phyloP scores from a whole-genome alignment of 1,140 invertebrate species.

The Telenomus remus region DNA sequence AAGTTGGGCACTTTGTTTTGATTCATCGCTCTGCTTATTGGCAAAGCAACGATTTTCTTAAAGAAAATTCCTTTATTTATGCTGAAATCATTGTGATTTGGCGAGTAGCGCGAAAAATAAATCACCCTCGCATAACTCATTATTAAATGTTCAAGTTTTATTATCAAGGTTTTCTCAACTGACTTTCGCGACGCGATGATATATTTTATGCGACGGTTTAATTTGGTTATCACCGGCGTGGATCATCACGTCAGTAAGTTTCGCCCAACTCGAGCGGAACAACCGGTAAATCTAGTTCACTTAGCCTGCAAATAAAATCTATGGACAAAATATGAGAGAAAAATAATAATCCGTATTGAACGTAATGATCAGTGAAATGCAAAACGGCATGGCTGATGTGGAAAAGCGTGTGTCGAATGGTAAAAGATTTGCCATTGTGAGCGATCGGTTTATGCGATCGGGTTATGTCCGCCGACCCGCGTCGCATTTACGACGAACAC shows the following conservation, averaged over 20 bases:
- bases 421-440: conserved; percentile 26
- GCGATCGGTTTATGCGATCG: conserved; percentile 27
- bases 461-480: conserved; percentile 13
- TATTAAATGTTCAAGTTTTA: too few species aligned
- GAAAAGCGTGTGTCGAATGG: conserved; percentile 19
- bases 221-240: conserved; percentile 4
- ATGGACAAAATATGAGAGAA: too few species aligned
- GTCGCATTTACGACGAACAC: conserved; percentile 21
- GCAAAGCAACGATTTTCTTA: too few species aligned
- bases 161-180: too few species aligned
- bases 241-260: conserved; percentile 2
- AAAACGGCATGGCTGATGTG: conserved; percentile 3
- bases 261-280: neutral
- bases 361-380: conserved; percentile 16
- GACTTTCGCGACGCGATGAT: too few species aligned
- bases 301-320: too few species aligned
- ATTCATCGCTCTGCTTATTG: too few species aligned
- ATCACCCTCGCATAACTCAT: too few species aligned
- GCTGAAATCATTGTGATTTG: too few species aligned
- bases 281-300: conserved; percentile 15
- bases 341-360: conserved; percentile 24
- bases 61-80: too few species aligned
- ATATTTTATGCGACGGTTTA: neutral
- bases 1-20: too few species aligned
- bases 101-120: too few species aligned